Evolutionary conservation across 2,797 vertebrate species (phyloP).

Genomic region (Pogoniulus pusillus): DNA sequence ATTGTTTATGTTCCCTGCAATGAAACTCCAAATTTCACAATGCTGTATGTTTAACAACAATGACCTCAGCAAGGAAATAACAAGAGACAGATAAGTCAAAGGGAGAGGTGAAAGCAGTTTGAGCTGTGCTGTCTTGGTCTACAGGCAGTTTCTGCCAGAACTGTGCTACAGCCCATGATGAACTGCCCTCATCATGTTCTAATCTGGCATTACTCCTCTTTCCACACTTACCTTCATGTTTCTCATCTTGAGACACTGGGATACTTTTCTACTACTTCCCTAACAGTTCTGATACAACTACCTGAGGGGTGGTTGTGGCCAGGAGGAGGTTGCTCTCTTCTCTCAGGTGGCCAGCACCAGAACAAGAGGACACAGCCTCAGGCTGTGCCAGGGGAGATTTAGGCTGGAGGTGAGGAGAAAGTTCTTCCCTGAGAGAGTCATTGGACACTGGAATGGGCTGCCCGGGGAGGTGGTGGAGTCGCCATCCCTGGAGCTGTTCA

Average conservation of each 20-base stretch:
- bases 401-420: too few species aligned
- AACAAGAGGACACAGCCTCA: too few species aligned
- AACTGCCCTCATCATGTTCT: fast-evolving
- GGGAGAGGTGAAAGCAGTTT: not conserved
- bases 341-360: too few species aligned
- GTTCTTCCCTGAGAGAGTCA: too few species aligned
- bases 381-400: too few species aligned
- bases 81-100: not conserved
- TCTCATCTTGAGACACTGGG: not conserved
- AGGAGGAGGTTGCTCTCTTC: too few species aligned
- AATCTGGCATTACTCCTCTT: not conserved
- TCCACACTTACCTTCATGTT: not conserved
- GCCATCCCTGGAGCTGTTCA: too few species aligned
- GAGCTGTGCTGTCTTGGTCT: not conserved
- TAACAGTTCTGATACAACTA: not conserved
- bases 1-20: not conserved
- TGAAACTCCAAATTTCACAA: not conserved
- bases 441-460: too few species aligned
- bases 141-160: not conserved
- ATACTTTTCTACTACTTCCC: not conserved
- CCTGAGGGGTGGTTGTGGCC: too few species aligned
- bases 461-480: too few species aligned
- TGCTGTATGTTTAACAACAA: fast-evolving
- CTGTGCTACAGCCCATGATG: not conserved
- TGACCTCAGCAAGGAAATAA: not conserved